phyloP scores from a whole-genome alignment of 2,113 vertebrate genomes.

The Forbesichthys papilliferus region DNA sequence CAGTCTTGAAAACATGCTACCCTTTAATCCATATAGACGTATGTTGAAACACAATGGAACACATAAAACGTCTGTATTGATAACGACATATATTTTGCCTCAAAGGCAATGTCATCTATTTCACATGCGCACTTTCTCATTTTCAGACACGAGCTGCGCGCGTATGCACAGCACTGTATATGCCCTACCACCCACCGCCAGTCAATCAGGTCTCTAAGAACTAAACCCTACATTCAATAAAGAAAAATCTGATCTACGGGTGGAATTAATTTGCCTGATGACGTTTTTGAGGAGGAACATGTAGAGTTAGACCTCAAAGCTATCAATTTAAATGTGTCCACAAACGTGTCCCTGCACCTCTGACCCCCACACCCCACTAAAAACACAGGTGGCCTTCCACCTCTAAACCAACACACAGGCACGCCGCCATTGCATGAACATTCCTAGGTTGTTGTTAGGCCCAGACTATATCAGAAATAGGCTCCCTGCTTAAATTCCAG shows the following conservation, averaged over 20 bases:
- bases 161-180: background rate
- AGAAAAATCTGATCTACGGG: too few species aligned
- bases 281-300: background rate
- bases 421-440: conserved; percentile 49
- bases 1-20: too few species aligned
- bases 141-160: background rate
- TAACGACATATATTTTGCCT: too few species aligned
- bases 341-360: background rate
- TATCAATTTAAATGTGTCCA: background rate
- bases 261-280: too few species aligned
- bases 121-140: too few species aligned
- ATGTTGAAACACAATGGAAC: too few species aligned
- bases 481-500: conserved; percentile 23
- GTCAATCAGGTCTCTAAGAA: background rate
- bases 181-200: background rate
- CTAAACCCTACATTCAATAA: too few species aligned
- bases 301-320: too few species aligned
- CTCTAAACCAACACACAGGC: conserved; percentile 42
- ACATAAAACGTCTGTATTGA: too few species aligned
- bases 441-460: conserved; percentile 39
- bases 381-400: conserved; percentile 52
- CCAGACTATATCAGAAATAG: conserved; percentile 25
- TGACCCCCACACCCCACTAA: background rate
- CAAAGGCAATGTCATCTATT: too few species aligned
- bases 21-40: too few species aligned